Conservation (phyloP, 2,113 vertebrate species). For the Cephalophus harveyi region DNA sequence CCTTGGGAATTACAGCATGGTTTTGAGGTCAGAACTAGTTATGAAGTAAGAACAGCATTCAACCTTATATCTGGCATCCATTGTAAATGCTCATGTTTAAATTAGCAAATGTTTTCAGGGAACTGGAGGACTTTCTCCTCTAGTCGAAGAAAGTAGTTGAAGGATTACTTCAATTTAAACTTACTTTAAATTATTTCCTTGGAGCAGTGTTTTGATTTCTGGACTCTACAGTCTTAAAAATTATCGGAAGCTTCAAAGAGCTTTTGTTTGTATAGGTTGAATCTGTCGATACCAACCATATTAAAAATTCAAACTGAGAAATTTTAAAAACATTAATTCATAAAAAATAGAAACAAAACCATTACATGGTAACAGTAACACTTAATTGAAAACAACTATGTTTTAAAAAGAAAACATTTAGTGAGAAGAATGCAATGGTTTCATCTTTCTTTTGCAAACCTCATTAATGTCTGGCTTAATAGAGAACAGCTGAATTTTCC, state of each 20-base stretch:
- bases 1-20: neutral
- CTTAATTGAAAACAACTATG: neutral
- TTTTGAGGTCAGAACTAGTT: conserved; percentile 32
- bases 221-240: neutral
- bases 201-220: neutral
- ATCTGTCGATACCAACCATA: neutral
- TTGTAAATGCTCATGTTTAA: conserved; percentile 16
- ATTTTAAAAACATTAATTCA: neutral
- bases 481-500: neutral
- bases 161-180: neutral
- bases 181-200: conserved; percentile 10
- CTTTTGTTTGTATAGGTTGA: neutral
- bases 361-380: neutral
- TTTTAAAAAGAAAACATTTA: conserved; percentile 10
- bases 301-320: neutral
- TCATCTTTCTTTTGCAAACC: neutral
- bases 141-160: neutral
- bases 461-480: neutral
- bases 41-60: neutral
- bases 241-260: neutral
- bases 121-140: neutral
- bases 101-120: neutral
- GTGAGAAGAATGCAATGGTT: neutral
- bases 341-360: neutral
- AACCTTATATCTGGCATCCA: neutral